These are phyloP conservation scores for Montipora foliosa DNA, from an alignment of 64 coral and sea anemone species.

Conservation along the genomic window DNA sequence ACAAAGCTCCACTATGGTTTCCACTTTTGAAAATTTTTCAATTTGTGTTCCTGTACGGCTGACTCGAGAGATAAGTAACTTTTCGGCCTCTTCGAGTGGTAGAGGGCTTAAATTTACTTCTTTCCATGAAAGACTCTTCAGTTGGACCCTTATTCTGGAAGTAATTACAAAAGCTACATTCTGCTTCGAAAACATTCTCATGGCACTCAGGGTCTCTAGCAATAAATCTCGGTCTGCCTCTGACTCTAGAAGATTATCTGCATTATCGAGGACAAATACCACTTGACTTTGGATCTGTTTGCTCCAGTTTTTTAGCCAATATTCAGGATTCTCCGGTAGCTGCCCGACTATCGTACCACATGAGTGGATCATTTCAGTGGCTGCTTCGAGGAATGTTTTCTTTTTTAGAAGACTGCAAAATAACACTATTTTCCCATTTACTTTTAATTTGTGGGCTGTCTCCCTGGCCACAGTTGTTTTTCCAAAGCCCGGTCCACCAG, in stretches of 20 bases:
- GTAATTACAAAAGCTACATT: conserved; percentile 1
- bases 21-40: not conserved
- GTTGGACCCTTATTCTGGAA: not conserved
- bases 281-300: not conserved
- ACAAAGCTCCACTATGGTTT: conserved; percentile 48
- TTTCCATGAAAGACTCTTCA: accelerated
- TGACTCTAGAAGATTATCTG: conserved; percentile 1
- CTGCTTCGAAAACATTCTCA: not conserved
- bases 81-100: not conserved
- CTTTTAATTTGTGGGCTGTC: too few relatives aligned
- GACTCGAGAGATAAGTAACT: not conserved
- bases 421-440: too few relatives aligned
- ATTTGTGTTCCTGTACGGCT: not conserved
- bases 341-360: not conserved
- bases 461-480: too few relatives aligned
- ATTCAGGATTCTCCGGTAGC: not conserved
- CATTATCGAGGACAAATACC: conserved; percentile 30
- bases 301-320: conserved; percentile 2
- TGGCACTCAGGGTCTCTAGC: too few relatives aligned
- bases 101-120: not conserved
- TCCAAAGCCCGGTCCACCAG: too few relatives aligned
- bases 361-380: too few relatives aligned
- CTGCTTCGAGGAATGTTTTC: too few relatives aligned
- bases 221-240: not conserved
- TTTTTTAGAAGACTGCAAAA: too few relatives aligned